Conservation (phyloP, 2,888 invertebrate genomes). For the Amiota communis region DNA sequence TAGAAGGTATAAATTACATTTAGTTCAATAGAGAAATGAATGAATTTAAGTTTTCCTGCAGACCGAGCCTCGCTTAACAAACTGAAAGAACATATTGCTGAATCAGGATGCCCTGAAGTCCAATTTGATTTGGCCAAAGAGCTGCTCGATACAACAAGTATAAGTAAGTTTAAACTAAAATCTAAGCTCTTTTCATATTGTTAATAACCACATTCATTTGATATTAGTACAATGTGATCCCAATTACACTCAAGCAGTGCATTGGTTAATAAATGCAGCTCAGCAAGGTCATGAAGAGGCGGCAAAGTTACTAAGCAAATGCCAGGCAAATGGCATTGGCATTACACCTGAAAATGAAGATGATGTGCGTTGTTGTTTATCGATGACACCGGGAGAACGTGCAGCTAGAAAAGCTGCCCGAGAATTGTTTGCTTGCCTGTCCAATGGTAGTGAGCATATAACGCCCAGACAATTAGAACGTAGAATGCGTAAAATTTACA, state of each 20-base stretch:
- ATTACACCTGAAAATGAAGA: conserved; percentile 83
- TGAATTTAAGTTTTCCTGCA: conserved; percentile 37
- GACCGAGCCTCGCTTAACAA: conserved; percentile 73
- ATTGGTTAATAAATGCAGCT: conserved; percentile 94
- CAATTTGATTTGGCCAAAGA: conserved; percentile 91
- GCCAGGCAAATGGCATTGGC: conserved; percentile 80
- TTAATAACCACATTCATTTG: not conserved
- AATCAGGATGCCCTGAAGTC: conserved; percentile 91
- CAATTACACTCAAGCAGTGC: conserved; percentile 81
- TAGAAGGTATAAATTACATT: conserved; percentile 64
- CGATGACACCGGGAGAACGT: conserved; percentile 89
- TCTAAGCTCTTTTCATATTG: not conserved
- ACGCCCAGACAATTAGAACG: conserved; percentile 87
- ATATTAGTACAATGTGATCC: not conserved
- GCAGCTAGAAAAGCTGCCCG: conserved; percentile 89
- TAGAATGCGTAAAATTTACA: conserved; percentile 81
- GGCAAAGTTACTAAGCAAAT: conserved; percentile 79
- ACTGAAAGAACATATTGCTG: conserved; percentile 81
- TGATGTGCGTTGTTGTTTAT: conserved; percentile 84
- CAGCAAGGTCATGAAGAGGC: conserved; percentile 93
- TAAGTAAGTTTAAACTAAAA: conserved; percentile 75
- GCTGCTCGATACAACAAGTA: conserved; percentile 77
- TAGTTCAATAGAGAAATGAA: not conserved
- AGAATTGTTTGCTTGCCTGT: conserved; percentile 89
- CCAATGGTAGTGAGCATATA: conserved; percentile 89